Percentiles rank a stretch among this genome's conserved stretches.
Conservation (phyloP, 2,113 vertebrate species). For the Gallinago paraguaiae region DNA sequence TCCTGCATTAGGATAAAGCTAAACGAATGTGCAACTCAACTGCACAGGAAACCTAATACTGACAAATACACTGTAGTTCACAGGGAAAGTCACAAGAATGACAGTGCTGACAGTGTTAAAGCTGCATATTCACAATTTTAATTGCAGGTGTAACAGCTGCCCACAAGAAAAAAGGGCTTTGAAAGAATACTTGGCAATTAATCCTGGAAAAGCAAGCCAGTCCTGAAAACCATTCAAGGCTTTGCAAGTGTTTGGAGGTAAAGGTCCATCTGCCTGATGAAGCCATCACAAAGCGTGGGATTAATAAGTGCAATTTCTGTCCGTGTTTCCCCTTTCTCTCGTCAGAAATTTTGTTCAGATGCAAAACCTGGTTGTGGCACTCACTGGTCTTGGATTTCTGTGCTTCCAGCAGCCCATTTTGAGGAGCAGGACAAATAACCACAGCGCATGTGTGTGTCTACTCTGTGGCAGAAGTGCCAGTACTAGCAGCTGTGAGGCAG, state of each 20-base stretch:
- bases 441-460: fast-evolving
- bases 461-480: not conserved
- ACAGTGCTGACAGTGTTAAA: not conserved
- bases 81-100: not conserved
- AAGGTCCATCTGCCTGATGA: not conserved
- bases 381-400: not conserved
- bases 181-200: not conserved
- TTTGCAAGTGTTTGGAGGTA: not conserved
- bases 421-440: not conserved
- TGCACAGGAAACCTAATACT: not conserved
- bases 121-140: not conserved
- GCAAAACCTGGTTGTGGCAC: not conserved
- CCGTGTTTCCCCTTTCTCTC: not conserved
- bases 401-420: not conserved
- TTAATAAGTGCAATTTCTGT: not conserved
- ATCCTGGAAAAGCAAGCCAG: not conserved
- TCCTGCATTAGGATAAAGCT: not conserved
- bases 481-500: fast-evolving
- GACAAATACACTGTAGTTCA: not conserved
- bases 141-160: not conserved
- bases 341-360: not conserved
- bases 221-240: not conserved
- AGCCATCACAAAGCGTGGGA: not conserved
- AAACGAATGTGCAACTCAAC: not conserved
- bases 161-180: not conserved